Conservation (phyloP, 2,888 invertebrate species). For the Rosalia funebris region DNA sequence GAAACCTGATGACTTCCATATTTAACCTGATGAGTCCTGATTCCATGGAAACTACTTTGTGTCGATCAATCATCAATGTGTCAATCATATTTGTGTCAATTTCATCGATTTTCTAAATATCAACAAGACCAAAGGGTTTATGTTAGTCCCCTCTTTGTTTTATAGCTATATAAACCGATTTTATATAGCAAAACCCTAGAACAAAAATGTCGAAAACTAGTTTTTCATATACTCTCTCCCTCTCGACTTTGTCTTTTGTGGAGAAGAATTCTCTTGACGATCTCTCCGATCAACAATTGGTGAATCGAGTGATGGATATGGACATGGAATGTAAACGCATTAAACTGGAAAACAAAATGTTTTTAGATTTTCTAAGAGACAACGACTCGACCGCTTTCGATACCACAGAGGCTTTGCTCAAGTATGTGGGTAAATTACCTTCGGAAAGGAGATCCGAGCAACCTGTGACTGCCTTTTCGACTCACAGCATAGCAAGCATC, state of each 20-base stretch:
- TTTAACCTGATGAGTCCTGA: too few relatives aligned
- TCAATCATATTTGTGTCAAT: too few relatives aligned
- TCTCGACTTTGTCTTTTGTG: neutral
- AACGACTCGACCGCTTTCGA: constrained; percentile 43
- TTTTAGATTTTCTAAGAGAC: constrained; percentile 39
- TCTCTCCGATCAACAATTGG: constrained; percentile 43
- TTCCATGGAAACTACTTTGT: constrained; percentile 1
- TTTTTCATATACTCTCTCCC: neutral
- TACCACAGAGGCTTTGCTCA: constrained; percentile 36
- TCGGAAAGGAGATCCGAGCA: neutral
- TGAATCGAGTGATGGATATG: constrained; percentile 38
- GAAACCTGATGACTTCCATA: too few relatives aligned
- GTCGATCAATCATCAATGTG: too few relatives aligned
- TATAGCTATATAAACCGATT: neutral
- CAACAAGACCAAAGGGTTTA: too few relatives aligned
- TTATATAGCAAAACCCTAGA: neutral
- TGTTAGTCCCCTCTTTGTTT: too few relatives aligned
- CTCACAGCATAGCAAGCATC: constrained; percentile 12
- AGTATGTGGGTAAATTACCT: neutral
- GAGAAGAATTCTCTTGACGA: constrained; percentile 37
- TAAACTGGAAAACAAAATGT: constrained; percentile 43
- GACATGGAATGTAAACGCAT: constrained; percentile 40
- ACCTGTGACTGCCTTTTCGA: neutral
- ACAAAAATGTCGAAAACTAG: neutral
- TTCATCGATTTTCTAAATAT: too few relatives aligned